Evolutionary conservation across 2,888 invertebrate genomes (phyloP).

Genomic region (Nudaria mundana): DNA sequence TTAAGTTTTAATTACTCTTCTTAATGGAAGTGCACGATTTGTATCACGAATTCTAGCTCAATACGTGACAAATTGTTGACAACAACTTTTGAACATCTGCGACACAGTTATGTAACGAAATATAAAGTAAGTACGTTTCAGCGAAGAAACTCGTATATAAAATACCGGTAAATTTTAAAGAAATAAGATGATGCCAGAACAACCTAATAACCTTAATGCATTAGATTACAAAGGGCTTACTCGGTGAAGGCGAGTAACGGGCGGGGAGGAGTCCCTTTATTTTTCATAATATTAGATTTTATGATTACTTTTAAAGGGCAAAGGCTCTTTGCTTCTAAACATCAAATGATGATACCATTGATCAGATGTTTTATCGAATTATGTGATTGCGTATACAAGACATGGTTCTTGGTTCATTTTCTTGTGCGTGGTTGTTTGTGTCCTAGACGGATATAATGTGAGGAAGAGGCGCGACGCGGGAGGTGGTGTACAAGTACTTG

Average conservation of each 20-base stretch:
- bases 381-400: constrained; percentile 41
- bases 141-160: constrained; percentile 30
- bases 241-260: constrained; percentile 40
- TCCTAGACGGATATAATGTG: constrained; percentile 43
- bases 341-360: constrained; percentile 49
- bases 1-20: constrained; percentile 30
- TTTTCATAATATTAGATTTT: constrained; percentile 64
- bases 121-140: constrained; percentile 22
- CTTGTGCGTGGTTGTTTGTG: constrained; percentile 39
- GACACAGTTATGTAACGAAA: constrained; percentile 13
- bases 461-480: constrained; percentile 8
- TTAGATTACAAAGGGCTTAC: constrained; percentile 65
- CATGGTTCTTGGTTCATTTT: constrained; percentile 45
- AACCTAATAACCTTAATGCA: constrained; percentile 73
- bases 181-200: constrained; percentile 58
- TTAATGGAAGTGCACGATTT: constrained; percentile 10
- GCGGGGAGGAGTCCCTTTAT: constrained; percentile 51
- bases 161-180: constrained; percentile 53
- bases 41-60: constrained; percentile 7
- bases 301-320: constrained; percentile 64
- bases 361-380: constrained; percentile 51
- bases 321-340: constrained; percentile 42
- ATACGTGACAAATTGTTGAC: constrained; percentile 16
- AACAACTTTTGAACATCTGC: constrained; percentile 5
- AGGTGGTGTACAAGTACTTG: constrained; percentile 50